phyloP scores from a whole-genome alignment of 2,888 invertebrate genomes.

The Drosophila eohydei region DNA sequence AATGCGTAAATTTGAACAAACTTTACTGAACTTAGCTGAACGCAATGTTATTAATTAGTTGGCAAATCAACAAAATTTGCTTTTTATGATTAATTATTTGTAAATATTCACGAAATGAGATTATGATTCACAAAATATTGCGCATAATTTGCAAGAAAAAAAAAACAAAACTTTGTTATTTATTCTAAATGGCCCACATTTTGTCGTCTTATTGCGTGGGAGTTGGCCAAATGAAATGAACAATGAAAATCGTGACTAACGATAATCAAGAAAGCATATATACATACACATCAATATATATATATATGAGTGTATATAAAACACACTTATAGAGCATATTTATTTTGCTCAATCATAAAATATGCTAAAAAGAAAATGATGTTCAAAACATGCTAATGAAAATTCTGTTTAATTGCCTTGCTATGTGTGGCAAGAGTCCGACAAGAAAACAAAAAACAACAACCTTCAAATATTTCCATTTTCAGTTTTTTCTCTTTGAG shows the following conservation, averaged over 20 bases:
- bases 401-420: conserved; percentile 66
- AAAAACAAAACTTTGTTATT: conserved; percentile 21
- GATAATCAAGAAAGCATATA: conserved; percentile 16
- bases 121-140: conserved; percentile 36
- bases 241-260: conserved; percentile 17
- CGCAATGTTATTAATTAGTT: conserved; percentile 66
- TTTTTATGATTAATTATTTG: conserved; percentile 59
- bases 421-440: conserved; percentile 18
- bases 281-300: conserved; percentile 30
- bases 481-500: not conserved
- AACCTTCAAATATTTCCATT: conserved; percentile 58
- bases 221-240: conserved; percentile 36
- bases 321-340: not conserved
- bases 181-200: conserved; percentile 25
- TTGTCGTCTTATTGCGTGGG: conserved; percentile 43
- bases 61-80: conserved; percentile 15
- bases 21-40: conserved; percentile 48
- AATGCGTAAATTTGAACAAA: conserved; percentile 47
- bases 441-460: conserved; percentile 18
- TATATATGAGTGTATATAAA: not conserved
- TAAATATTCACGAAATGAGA: conserved; percentile 44
- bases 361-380: conserved; percentile 20
- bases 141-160: conserved; percentile 24
- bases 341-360: conserved; percentile 4
- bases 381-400: conserved; percentile 40